phyloP scores from a whole-genome alignment of 2,113 vertebrate genomes.

The Peromyscus polionotus region DNA sequence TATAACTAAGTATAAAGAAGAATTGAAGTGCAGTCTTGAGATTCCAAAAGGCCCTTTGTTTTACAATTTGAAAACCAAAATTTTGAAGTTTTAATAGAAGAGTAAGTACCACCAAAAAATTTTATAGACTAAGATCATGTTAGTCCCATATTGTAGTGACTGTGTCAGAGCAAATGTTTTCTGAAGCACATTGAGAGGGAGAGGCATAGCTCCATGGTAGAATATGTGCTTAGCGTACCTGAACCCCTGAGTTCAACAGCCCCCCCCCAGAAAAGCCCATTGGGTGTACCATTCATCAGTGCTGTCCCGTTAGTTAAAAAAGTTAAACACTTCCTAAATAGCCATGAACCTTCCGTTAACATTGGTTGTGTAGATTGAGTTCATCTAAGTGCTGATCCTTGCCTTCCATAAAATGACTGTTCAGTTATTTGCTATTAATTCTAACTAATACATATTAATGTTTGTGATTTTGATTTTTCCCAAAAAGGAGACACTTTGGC shows the following conservation, averaged over 20 bases:
- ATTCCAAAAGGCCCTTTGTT: constrained; percentile 14
- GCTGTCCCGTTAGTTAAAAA: constrained; percentile 51
- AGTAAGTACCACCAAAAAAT: neutral
- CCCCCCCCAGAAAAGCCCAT: neutral
- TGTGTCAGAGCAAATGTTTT: constrained; percentile 25
- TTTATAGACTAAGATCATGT: neutral
- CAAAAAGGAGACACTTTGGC: constrained; percentile 78
- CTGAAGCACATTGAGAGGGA: neutral
- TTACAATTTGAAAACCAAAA: constrained; percentile 41
- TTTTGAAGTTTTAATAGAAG: constrained; percentile 34
- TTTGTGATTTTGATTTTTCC: constrained; percentile 85
- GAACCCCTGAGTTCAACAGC: neutral
- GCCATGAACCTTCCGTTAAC: constrained; percentile 12
- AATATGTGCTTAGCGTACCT: neutral
- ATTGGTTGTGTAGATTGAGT: constrained; percentile 50
- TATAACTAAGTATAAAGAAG: constrained; percentile 18
- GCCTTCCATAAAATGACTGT: constrained; percentile 67
- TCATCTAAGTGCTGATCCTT: constrained; percentile 57
- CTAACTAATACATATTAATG: constrained; percentile 81
- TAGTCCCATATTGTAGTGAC: neutral
- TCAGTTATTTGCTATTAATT: constrained; percentile 79
- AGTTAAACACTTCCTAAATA: constrained; percentile 50
- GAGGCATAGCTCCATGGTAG: neutral
- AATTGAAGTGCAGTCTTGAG: constrained; percentile 53
- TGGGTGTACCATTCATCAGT: neutral